Conservation (phyloP, 1,140 invertebrate genomes). For the Platorchestia sp. region DNA sequence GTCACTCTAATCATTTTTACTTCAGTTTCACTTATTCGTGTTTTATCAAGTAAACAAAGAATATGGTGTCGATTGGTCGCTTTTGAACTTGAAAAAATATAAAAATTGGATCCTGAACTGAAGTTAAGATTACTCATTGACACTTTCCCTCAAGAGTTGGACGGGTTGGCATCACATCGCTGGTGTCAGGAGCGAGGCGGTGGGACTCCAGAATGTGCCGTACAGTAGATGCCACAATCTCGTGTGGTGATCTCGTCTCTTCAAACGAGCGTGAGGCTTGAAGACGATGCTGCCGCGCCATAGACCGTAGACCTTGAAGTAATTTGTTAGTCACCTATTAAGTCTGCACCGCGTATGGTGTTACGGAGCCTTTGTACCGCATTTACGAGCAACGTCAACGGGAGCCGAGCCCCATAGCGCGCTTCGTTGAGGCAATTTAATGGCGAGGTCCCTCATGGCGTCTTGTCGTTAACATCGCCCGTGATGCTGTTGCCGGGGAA, state of each 20-base stretch:
- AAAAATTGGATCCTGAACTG: not conserved
- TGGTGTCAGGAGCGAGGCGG: not conserved
- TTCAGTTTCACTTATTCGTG: not conserved
- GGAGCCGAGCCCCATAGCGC: not conserved
- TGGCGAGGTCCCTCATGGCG: not conserved
- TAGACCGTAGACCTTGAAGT: not conserved
- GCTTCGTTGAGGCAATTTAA: conserved; percentile 7
- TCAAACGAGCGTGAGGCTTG: not conserved
- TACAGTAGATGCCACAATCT: not conserved
- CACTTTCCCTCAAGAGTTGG: not conserved
- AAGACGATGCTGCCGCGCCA: not conserved
- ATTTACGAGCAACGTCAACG: not conserved
- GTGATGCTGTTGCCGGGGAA: not conserved
- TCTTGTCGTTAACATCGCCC: not conserved
- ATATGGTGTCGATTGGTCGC: no score
- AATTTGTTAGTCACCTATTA: conserved; percentile 2
- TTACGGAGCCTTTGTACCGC: conserved; percentile 5
- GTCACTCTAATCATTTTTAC: not conserved
- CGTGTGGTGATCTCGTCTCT: not conserved
- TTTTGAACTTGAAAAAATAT: no score
- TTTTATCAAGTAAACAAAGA: no score
- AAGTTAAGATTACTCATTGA: not conserved
- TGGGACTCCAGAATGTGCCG: not conserved
- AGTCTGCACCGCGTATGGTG: not conserved
- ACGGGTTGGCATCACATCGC: not conserved